These are phyloP conservation scores for Lepus townsendii DNA, from an alignment of 2,797 vertebrate genomes.

Conservation along the genomic window DNA sequence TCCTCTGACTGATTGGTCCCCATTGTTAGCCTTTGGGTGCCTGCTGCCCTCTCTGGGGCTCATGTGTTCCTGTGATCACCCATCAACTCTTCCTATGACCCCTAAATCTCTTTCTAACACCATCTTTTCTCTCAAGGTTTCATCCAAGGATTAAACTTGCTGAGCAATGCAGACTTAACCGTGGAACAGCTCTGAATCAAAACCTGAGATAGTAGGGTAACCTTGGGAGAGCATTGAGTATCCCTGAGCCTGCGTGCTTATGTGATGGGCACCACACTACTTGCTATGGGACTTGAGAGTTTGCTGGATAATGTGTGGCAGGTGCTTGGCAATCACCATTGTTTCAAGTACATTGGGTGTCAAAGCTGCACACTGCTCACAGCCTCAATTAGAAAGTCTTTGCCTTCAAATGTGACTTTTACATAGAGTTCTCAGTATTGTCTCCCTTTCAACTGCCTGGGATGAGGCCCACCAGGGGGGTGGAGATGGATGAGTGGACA, in stretches of 20 bases:
- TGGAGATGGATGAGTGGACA: not conserved
- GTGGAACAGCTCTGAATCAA: not conserved
- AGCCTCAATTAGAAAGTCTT: not conserved
- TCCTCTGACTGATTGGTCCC: not conserved
- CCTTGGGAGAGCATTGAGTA: not conserved
- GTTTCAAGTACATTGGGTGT: not conserved
- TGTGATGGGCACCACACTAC: not conserved
- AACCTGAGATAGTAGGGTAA: not conserved
- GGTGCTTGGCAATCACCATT: not conserved
- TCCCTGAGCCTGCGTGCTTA: too few relatives aligned
- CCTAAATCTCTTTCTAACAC: not conserved
- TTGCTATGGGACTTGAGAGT: not conserved
- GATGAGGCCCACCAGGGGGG: not conserved
- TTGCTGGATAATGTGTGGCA: not conserved
- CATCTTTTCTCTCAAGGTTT: not conserved
- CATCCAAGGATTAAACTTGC: not conserved
- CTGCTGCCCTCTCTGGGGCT: not conserved
- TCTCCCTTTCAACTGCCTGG: not conserved
- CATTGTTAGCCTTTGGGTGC: not conserved
- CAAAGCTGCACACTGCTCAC: not conserved
- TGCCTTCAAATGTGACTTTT: not conserved
- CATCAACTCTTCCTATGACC: not conserved
- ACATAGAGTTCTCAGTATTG: not conserved
- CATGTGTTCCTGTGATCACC: not conserved
- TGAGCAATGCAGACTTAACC: not conserved